These are phyloP conservation scores for Sinella curviseta DNA, from an alignment of 1,140 invertebrate genomes.

Conservation along the genomic window DNA sequence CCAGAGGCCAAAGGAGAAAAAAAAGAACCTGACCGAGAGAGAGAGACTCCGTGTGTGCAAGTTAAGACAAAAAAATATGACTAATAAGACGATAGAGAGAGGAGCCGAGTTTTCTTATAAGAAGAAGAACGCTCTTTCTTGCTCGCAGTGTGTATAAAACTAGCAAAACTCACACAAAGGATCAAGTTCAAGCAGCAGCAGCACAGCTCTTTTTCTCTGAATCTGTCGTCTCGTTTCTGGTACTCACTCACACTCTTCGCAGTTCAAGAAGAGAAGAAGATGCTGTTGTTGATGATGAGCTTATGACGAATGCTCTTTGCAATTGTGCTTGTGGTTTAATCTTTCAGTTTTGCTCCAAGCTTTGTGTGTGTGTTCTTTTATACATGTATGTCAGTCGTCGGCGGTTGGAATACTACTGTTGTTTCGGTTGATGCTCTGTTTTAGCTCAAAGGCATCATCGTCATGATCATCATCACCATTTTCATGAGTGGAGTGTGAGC, in stretches of 20 bases:
- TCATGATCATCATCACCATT: neutral
- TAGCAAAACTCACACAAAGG: neutral
- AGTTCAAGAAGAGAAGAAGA: neutral
- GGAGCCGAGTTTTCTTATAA: no score
- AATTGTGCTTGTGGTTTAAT: neutral
- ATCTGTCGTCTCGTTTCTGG: neutral
- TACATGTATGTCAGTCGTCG: constrained; percentile 13
- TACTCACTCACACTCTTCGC: neutral
- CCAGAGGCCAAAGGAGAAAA: constrained; percentile 6
- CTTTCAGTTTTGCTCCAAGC: neutral
- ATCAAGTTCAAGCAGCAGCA: constrained; percentile 17
- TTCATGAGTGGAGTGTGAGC: neutral
- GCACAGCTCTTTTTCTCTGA: neutral
- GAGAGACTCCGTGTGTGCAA: neutral
- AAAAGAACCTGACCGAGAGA: constrained; percentile 8
- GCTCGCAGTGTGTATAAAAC: neutral
- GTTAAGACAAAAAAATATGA: neutral
- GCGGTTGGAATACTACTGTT: constrained; percentile 24
- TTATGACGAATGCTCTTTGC: neutral
- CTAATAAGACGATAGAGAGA: neutral
- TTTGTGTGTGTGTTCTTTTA: neutral
- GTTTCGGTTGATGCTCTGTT: constrained; percentile 21
- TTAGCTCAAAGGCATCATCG: constrained; percentile 23
- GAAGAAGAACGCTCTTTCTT: no score
- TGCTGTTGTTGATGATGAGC: constrained; percentile 3